phyloP scores from a whole-genome alignment of 2,113 vertebrate genomes.

The Plotosus lineatus region DNA sequence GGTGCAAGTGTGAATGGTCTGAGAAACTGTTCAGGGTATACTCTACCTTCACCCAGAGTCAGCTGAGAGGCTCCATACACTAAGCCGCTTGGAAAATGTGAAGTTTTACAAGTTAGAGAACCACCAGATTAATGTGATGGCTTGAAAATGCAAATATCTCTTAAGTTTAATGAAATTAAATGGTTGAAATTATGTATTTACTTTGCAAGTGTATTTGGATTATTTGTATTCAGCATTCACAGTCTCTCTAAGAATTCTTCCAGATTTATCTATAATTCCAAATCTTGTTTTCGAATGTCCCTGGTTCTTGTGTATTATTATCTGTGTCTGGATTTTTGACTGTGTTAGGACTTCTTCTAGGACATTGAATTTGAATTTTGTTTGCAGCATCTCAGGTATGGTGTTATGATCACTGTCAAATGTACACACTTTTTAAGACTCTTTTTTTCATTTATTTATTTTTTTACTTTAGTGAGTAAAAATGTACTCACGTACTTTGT shows the following conservation, averaged over 20 bases:
- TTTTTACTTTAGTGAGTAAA: neutral
- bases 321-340: neutral
- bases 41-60: too few species aligned
- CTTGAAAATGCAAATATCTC: too few species aligned
- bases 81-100: too few species aligned
- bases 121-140: too few species aligned
- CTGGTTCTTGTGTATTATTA: neutral
- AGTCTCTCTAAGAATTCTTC: neutral
- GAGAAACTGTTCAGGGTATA: too few species aligned
- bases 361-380: neutral
- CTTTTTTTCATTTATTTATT: too few species aligned
- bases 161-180: too few species aligned
- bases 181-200: too few species aligned
- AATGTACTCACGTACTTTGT: neutral
- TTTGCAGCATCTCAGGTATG: neutral
- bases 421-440: neutral
- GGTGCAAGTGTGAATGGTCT: too few species aligned
- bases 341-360: neutral
- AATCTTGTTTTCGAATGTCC: neutral
- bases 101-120: too few species aligned
- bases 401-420: neutral
- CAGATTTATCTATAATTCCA: neutral
- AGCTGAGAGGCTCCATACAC: too few species aligned
- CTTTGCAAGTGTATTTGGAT: neutral
- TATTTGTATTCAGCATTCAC: neutral